Evolutionary conservation across 2,797 vertebrate species (phyloP).

Genomic region (Dicrostonyx torquatus): DNA sequence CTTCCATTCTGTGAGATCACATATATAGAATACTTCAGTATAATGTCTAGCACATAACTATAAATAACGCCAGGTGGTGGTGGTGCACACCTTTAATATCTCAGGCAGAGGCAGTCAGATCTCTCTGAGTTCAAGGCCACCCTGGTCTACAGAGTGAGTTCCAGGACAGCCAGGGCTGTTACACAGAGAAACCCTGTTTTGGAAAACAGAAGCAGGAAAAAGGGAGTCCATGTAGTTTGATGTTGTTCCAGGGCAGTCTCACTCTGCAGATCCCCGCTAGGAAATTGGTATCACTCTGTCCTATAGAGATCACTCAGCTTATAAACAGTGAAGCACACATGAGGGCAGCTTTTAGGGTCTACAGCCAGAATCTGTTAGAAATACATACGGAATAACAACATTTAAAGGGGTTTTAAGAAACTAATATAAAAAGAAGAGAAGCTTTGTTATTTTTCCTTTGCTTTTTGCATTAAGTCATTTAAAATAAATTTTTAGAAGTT

Average conservation of each 20-base stretch:
- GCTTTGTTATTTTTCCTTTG: conserved; percentile 43
- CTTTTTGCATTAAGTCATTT: conserved; percentile 66
- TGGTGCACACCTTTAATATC: not conserved
- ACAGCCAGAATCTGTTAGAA: conserved; percentile 36
- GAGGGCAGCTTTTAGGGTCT: not conserved
- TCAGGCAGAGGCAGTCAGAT: not conserved
- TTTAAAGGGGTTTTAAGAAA: conserved; percentile 57
- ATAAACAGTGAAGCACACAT: not conserved
- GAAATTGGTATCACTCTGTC: not conserved
- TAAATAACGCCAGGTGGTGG: not conserved
- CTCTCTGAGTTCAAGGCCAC: not conserved
- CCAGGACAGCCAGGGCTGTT: not conserved
- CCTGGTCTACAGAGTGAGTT: not conserved
- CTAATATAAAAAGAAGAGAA: conserved; percentile 24
- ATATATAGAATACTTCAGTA: conserved; percentile 23
- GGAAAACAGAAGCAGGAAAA: too few relatives aligned
- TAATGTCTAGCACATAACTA: not conserved
- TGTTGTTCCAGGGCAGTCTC: not conserved
- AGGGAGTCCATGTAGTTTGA: not conserved
- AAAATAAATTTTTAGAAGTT: conserved; percentile 51
- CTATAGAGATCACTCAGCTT: conserved; percentile 20
- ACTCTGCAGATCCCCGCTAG: not conserved
- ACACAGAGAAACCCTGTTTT: not conserved
- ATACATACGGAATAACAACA: not conserved
- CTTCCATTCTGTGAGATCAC: not conserved